Conservation (phyloP, 2,797 vertebrate species). For the Glossophaga mutica region DNA sequence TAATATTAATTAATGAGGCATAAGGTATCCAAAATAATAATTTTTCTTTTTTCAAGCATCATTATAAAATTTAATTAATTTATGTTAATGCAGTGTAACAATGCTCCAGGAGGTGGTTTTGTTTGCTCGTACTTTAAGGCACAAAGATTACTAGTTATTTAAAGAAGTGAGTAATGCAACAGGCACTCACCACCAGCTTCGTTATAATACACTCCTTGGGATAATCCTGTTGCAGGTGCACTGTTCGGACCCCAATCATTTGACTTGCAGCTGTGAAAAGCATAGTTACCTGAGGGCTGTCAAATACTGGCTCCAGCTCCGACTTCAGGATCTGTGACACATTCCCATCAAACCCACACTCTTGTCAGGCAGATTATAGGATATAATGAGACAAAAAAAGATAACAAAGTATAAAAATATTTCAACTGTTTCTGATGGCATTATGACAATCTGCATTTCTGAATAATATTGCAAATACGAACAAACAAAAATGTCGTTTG, state of each 20-base stretch:
- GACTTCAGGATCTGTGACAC: background rate
- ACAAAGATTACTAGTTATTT: background rate
- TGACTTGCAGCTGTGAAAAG: background rate
- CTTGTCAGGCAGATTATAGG: background rate
- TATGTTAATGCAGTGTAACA: background rate
- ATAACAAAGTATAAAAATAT: background rate
- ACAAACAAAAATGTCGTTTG: background rate
- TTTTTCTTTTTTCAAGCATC: background rate
- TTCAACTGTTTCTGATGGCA: background rate
- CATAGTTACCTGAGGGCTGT: background rate
- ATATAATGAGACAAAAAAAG: background rate
- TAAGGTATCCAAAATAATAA: background rate
- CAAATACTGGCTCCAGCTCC: background rate
- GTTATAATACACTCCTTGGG: too few relatives aligned
- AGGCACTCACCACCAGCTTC: background rate
- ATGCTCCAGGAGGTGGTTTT: background rate
- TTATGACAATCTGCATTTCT: background rate
- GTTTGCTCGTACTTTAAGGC: background rate
- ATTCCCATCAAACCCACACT: background rate
- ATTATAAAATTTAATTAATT: background rate
- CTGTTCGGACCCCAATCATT: background rate
- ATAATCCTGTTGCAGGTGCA: too few relatives aligned
- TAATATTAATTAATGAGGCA: background rate
- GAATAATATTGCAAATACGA: background rate
- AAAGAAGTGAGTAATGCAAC: background rate